Evolutionary conservation across 2,797 vertebrate species (phyloP).

Genomic region (Liparis tanakae): DNA sequence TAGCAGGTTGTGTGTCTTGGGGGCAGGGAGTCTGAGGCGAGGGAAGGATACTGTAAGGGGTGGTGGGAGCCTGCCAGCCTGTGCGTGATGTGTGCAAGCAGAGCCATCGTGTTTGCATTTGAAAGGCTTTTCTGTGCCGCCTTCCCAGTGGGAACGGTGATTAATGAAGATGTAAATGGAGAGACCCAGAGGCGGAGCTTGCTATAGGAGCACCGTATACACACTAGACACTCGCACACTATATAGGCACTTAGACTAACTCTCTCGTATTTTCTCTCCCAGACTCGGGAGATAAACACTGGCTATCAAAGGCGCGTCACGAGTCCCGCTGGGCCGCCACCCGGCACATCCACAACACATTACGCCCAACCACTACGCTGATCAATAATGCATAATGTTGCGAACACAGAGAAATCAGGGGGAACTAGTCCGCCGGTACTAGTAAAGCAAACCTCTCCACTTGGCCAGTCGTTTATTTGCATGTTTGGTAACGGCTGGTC

Average conservation of each 20-base stretch:
- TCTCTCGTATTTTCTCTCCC: constrained; percentile 50
- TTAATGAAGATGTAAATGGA: constrained; percentile 77
- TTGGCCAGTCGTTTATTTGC: constrained; percentile 60
- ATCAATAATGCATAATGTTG: constrained; percentile 72
- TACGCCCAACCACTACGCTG: constrained; percentile 51
- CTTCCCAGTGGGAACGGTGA: constrained; percentile 69
- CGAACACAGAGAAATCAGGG: constrained; percentile 50
- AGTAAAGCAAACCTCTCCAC: constrained; percentile 58
- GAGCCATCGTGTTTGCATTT: constrained; percentile 67
- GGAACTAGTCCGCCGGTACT: constrained; percentile 21
- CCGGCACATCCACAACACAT: constrained; percentile 62
- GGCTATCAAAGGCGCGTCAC: constrained; percentile 71
- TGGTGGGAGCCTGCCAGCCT: constrained; percentile 52
- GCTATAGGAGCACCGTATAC: constrained; percentile 58
- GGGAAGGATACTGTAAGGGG: constrained; percentile 59
- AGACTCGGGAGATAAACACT: constrained; percentile 69
- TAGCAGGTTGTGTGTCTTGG: constrained; percentile 47
- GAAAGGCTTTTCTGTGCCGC: constrained; percentile 69
- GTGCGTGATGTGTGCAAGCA: constrained; percentile 50
- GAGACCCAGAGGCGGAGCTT: constrained; percentile 56
- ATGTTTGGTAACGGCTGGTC: constrained; percentile 48
- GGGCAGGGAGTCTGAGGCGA: constrained; percentile 38
- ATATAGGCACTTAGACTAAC: constrained; percentile 37
- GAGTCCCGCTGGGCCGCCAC: constrained; percentile 60
- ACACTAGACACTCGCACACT: constrained; percentile 31